Evolutionary conservation across 2,797 vertebrate species (phyloP).

Genomic region (Adrianichthys oophorus): DNA sequence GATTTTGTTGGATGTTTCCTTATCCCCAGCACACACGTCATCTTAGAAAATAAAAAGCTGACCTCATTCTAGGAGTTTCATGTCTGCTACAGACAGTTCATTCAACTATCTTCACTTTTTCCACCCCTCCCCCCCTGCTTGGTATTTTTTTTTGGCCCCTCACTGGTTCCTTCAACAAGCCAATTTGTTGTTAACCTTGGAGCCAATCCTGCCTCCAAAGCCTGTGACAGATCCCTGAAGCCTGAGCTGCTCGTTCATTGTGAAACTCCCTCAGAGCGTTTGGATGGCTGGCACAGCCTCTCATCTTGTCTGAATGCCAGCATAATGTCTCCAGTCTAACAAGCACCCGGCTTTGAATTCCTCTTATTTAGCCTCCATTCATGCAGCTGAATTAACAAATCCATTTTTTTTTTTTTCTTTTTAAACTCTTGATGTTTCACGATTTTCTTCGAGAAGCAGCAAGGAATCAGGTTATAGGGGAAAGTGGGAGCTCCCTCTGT

Average conservation of each 20-base stretch:
- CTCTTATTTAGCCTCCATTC: conserved; percentile 46
- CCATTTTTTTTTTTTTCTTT: background rate
- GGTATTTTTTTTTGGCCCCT: conserved; percentile 7
- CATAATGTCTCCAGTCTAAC: conserved; percentile 55
- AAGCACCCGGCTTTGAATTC: conserved; percentile 74
- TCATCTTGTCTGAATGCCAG: conserved; percentile 60
- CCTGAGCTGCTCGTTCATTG: conserved; percentile 60
- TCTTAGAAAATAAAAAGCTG: conserved; percentile 1
- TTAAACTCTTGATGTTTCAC: conserved; percentile 1
- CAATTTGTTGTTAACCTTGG: conserved; percentile 42
- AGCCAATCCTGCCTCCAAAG: conserved; percentile 39
- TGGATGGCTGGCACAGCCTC: conserved; percentile 57
- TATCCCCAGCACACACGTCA: conserved; percentile 11
- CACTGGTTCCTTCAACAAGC: conserved; percentile 15
- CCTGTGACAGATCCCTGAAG: conserved; percentile 49
- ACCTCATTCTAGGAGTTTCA: too few relatives aligned
- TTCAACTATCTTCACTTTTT: conserved; percentile 12
- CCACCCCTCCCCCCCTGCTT: conserved; percentile 5
- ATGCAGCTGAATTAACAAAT: conserved; percentile 46
- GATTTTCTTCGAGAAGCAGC: conserved; percentile 4
- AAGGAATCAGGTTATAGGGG: background rate
- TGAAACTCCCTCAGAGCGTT: conserved; percentile 45
- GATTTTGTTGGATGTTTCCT: conserved; percentile 10
- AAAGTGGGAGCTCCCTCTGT: conserved; percentile 10
- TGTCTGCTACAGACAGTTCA: conserved; percentile 25